Evolutionary conservation across 2,797 vertebrate genomes (phyloP), one percentile per base, ranked within the genome.

Genomic region (Lutjanus campechanus): DNA sequence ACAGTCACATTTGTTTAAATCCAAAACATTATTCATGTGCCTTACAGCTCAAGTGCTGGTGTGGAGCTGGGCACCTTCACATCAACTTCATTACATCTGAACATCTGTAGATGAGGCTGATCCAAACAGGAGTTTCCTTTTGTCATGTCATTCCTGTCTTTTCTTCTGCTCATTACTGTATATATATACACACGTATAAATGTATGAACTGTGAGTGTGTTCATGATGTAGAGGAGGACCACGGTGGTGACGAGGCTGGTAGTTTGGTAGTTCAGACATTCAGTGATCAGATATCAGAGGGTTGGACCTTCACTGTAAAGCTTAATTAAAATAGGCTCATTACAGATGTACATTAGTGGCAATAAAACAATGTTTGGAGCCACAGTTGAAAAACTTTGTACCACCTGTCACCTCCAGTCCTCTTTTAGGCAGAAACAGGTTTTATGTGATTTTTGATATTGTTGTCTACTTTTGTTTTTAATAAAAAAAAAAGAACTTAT

Each of bases 361-460:
- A 19, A 1, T 11, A 1, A 2, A 46, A 12, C 16, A 3, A 19
- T n/a, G 7, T 40, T 46, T 47, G 25, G 40, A 66, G 40, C 54
- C 51, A 47, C 60, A 44, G 43, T 51, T 9, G 20, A 61, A 63
- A 69, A 19, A 19, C 10, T n/a, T 25, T 63, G 12, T 53, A 11
- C 47, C 11, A 4, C 54, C 41, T 16, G 51, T n/a, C 71, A 43
- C 60, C n/a, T 29, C 13, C 17, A 9, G 67, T 44, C 61, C 64
- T 78, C 80, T 79, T 72, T 69, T 40, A 77, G 65, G 19, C 73
- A 60, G 11, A 73, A 83, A 81, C 47, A 36, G 11, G 12, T 82
- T 82, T 81, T 68, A 55, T 82, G 77, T 85, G 44, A 80, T 50
- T 84, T 88, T 91, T 90, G 64, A 90, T 91, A 86, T 81, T 41